phyloP scores from a whole-genome alignment of 2,797 vertebrate species.

The Erethizon dorsatum region DNA sequence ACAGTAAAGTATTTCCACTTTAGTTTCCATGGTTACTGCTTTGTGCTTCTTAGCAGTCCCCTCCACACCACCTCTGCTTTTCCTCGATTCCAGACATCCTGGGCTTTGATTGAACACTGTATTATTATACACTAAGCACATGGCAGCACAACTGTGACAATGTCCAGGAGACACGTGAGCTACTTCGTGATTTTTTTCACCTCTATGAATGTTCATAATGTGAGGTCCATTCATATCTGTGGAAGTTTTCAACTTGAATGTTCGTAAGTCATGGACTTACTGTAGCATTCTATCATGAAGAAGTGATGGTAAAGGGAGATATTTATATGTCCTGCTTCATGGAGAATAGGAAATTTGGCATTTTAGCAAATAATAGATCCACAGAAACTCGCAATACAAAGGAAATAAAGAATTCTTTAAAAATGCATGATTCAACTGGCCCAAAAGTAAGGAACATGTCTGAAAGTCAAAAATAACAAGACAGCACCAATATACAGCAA shows the following conservation, averaged over 20 bases:
- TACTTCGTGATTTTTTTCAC: background rate
- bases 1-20: background rate
- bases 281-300: background rate
- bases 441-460: background rate
- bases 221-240: background rate
- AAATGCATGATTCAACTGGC: background rate
- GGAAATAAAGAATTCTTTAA: background rate
- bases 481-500: background rate
- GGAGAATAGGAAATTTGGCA: background rate
- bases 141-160: background rate
- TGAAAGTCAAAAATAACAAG: slow-evolving; percentile 5
- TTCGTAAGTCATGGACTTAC: background rate
- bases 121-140: background rate
- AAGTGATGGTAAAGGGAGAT: background rate
- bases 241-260: background rate
- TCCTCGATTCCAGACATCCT: background rate
- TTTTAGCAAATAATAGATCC: background rate
- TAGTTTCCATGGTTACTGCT: background rate
- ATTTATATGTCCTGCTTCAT: background rate
- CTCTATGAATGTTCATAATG: background rate
- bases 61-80: background rate
- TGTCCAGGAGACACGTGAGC: background rate
- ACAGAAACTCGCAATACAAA: background rate
- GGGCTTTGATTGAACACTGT: background rate
- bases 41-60: background rate